A percentile compares a stretch with the other conserved stretches of the same genome.
phyloP scores from a whole-genome alignment of 2,888 invertebrate genomes.

The Leucophenga montana region DNA sequence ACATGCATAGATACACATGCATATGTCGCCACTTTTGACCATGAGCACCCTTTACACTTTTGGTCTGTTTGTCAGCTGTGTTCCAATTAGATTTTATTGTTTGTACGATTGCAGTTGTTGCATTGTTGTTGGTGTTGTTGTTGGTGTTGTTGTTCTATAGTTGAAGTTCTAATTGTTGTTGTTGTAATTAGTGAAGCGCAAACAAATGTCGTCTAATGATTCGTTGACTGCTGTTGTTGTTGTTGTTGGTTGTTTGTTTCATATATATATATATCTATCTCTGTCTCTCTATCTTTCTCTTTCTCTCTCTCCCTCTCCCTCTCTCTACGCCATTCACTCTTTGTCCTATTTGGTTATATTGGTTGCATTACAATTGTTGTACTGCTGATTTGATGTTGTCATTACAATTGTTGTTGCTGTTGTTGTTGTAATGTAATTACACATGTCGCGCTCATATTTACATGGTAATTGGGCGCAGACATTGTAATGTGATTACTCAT shows the following conservation, averaged over 20 bases:
- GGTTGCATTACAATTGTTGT: constrained; percentile 17
- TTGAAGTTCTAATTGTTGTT: constrained; percentile 41
- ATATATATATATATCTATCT: not conserved
- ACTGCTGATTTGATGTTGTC: not conserved
- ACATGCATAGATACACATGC: not conserved
- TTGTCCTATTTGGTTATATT: not conserved
- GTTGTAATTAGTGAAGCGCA: constrained; percentile 67
- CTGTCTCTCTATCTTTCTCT: not conserved
- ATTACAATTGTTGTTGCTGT: constrained; percentile 45
- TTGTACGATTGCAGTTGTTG: constrained; percentile 57
- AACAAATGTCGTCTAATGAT: constrained; percentile 67
- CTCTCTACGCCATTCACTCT: not conserved
- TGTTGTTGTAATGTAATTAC: constrained; percentile 56
- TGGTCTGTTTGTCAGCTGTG: constrained; percentile 48
- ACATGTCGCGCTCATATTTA: constrained; percentile 59
- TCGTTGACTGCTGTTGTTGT: constrained; percentile 24
- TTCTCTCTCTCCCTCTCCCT: not conserved
- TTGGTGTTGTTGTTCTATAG: constrained; percentile 36
- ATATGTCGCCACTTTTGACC: too few species aligned
- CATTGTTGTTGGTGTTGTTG: constrained; percentile 30
- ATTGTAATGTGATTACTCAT: constrained; percentile 48
- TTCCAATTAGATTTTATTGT: constrained; percentile 70
- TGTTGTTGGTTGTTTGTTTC: constrained; percentile 21
- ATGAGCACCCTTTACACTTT: not conserved
- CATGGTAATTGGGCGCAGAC: constrained; percentile 54